Evolutionary conservation across 2,888 invertebrate species (phyloP), one percentile per base, ranked within the genome.

Genomic region (Eurois occulta): DNA sequence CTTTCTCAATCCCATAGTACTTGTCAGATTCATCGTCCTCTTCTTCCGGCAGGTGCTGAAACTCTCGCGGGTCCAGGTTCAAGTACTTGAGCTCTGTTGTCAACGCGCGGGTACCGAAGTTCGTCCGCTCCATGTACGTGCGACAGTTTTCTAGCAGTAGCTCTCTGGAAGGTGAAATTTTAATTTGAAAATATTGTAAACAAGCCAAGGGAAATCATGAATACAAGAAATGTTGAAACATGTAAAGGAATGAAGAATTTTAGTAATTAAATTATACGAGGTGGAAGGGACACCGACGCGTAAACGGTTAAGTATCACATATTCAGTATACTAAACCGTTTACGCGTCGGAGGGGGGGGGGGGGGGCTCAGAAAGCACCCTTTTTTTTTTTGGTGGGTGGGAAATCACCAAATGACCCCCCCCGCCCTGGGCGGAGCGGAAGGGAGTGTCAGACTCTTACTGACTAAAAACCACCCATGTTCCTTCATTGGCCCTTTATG

Each of bases 1-100:
- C 98, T 91, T 97, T 97, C 90, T 98, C 98, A 79, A 97, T 97
- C 0, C 97, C 97, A 80, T 97, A 97, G 85, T 96, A 97, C 6
- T 95, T 92, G 85, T 97, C 97, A 77, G 96, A 97, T 52, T 97
- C 97, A 21, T 97, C 97, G 1, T 97, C 96, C 2, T 97, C 96
- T 35, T 97, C 97, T 55, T 97, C 97, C 0, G 98, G 98, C 93
- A 98, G 96, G 69, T 98, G 97, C 87, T 97, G 97, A 91, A 97
- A 98, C 84, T 97, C 97, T 32, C 97, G 97, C 75, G 97, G 98
- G 92, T 98, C 98, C 55, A 98, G 97, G 89, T 98, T 98, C 4
- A 98, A 95, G 91, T 97, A 98, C 91, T 98, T 98, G n/a, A 98
- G 95, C 91, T 98, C 98, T 0, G 97, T 98, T 62, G 97, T 97